Conservation (phyloP, 2,113 vertebrate species). For the Ictidomys tridecemlineatus region DNA sequence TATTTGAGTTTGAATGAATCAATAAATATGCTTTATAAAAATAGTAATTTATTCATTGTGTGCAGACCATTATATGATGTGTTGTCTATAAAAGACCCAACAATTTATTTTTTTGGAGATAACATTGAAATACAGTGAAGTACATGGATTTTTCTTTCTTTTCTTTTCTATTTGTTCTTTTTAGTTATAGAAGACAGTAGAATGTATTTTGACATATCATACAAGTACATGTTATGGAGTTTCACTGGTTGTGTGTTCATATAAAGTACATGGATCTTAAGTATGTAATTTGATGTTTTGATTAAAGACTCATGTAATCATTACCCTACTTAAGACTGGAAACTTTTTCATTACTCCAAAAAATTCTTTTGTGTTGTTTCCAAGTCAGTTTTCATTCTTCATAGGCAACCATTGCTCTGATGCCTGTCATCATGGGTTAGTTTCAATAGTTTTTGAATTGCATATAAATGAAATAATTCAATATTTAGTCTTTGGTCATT, state of each 20-base stretch:
- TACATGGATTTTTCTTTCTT: background rate
- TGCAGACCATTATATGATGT: background rate
- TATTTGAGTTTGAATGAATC: conserved; percentile 52
- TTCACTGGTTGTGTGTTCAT: too few species aligned
- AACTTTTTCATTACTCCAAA: background rate
- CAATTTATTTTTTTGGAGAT: background rate
- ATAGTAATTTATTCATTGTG: conserved; percentile 1
- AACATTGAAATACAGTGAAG: background rate
- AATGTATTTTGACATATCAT: too few species aligned
- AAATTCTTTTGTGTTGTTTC: background rate
- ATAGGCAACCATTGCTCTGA: background rate
- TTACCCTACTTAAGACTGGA: background rate
- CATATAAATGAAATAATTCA: background rate
- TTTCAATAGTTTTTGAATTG: conserved; percentile 30
- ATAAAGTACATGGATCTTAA: background rate
- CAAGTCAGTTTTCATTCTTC: background rate
- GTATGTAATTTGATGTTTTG: background rate
- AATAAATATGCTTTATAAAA: conserved; percentile 14
- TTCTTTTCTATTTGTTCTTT: too few species aligned
- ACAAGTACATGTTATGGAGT: too few species aligned
- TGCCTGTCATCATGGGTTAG: background rate
- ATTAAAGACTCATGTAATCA: background rate
- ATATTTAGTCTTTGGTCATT: background rate
- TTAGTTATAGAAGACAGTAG: too few species aligned
- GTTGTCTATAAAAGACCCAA: conserved; percentile 29